Evolutionary conservation across 2,888 invertebrate genomes (phyloP), one percentile per base, ranked within the genome.

Genomic region (Caenorhabditis wallacei): DNA sequence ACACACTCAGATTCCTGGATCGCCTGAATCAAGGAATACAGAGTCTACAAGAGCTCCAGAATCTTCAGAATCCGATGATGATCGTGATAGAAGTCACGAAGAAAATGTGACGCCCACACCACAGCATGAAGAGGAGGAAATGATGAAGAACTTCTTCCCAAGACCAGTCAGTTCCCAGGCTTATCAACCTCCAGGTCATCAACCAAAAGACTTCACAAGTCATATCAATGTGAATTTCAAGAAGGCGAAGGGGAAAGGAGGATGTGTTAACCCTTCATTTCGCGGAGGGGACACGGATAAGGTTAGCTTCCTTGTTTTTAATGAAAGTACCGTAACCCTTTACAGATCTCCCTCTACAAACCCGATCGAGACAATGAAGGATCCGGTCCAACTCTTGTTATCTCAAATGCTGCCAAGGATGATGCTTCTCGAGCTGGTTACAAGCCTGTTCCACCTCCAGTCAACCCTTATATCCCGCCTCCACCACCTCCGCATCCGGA

Each of bases 181-280:
- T 1, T 86, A 86, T 56, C 84, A 84, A n/a, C 84, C 85, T 13
- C 85, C 84, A 7, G 84, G 69, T 30, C 75, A 81, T 20, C 71
- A 72, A 18, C 78, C 81, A 24, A 81, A 84, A 24, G 80, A 84
- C 37, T 80, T 80, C 20, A 63, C 57, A 10, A 72, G 76, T 37
- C 82, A 86, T 59, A 80, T 86, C 30, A 81, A 86, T 68, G 84
- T 86, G 70, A 80, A 86, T 13, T 79, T 86, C 72, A 80, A 84
- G 46, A 82, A 79, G 10, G 80, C 85, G 11, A 81, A 75, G 24
- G 78, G 76, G 2, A 68, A 75, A 22, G 72, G 76, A 37, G 66
- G 72, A 18, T 82, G 82, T 61, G 57, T 46, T 30, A 66, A 51
- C 1, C 66, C 71, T 20, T 59, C 69, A 10, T 82, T 76, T 37